phyloP scores from a whole-genome alignment of 2,113 vertebrate genomes.

The Setophaga petechia region DNA sequence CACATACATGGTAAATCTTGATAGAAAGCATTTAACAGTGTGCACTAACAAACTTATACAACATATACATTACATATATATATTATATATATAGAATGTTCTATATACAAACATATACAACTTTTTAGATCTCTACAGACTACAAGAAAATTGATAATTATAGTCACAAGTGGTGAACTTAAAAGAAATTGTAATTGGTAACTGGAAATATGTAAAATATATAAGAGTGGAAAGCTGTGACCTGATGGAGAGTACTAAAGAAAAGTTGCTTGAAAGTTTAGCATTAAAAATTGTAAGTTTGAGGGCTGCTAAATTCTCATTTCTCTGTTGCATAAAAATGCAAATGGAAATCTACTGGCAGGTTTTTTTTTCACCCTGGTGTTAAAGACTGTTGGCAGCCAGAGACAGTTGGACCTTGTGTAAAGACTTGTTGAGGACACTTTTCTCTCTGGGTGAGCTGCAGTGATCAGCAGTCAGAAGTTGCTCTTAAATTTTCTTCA shows the following conservation, averaged over 20 bases:
- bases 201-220: slow-evolving; percentile 75
- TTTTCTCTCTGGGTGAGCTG: not conserved
- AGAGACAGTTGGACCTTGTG: not conserved
- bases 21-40: slow-evolving; percentile 73
- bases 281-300: slow-evolving; percentile 60
- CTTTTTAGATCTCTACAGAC: slow-evolving; percentile 78
- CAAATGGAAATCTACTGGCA: not conserved
- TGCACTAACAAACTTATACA: slow-evolving; percentile 82
- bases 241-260: slow-evolving; percentile 51
- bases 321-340: slow-evolving; percentile 17
- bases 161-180: slow-evolving; percentile 74
- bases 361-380: not conserved
- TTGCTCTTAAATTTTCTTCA: not conserved
- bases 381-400: not conserved
- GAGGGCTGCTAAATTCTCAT: slow-evolving; percentile 37
- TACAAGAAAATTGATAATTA: slow-evolving; percentile 77
- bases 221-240: slow-evolving; percentile 73
- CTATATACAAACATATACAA: slow-evolving; percentile 88
- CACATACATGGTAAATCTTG: slow-evolving; percentile 72
- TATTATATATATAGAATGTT: slow-evolving; percentile 85
- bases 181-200: slow-evolving; percentile 75
- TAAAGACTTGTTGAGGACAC: not conserved
- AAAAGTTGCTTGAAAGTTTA: slow-evolving; percentile 51
- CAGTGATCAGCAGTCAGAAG: not conserved
- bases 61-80: slow-evolving; percentile 85